phyloP scores from a whole-genome alignment of 35 echinoderm and acorn worm genomes.

The Apostichopus parvimensis region DNA sequence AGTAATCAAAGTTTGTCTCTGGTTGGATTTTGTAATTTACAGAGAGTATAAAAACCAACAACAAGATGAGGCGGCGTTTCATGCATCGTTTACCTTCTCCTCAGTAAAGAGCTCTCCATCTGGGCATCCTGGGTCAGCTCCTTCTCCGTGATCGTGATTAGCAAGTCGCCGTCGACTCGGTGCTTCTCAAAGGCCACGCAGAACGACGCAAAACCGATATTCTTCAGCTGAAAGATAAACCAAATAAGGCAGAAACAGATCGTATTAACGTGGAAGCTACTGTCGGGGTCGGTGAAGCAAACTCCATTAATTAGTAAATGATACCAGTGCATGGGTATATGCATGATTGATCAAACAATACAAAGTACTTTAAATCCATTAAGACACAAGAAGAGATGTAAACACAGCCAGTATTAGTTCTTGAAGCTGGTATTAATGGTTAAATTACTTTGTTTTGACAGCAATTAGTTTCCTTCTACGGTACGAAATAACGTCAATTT shows the following conservation, averaged over 20 bases:
- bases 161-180: slow-evolving; percentile 92
- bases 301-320: not conserved
- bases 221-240: slow-evolving; percentile 36
- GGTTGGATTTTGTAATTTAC: too few relatives aligned
- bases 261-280: not conserved
- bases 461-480: too few relatives aligned
- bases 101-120: slow-evolving; percentile 79
- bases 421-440: too few relatives aligned
- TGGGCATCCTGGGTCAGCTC: slow-evolving; percentile 80
- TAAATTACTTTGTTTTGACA: too few relatives aligned
- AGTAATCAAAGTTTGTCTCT: too few relatives aligned
- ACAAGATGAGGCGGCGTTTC: too few relatives aligned
- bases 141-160: slow-evolving; percentile 86
- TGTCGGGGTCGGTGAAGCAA: not conserved
- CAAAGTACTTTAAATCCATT: too few relatives aligned
- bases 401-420: too few relatives aligned
- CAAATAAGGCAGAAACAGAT: not conserved
- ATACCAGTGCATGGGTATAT: not conserved
- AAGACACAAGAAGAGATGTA: too few relatives aligned
- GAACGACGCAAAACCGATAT: slow-evolving; percentile 61
- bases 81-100: slow-evolving; percentile 74
- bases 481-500: too few relatives aligned
- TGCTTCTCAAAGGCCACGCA: slow-evolving; percentile 69
- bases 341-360: not conserved
- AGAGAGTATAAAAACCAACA: too few relatives aligned